Conservation (phyloP, 2,888 invertebrate genomes). For the Drosophila demipolita region DNA sequence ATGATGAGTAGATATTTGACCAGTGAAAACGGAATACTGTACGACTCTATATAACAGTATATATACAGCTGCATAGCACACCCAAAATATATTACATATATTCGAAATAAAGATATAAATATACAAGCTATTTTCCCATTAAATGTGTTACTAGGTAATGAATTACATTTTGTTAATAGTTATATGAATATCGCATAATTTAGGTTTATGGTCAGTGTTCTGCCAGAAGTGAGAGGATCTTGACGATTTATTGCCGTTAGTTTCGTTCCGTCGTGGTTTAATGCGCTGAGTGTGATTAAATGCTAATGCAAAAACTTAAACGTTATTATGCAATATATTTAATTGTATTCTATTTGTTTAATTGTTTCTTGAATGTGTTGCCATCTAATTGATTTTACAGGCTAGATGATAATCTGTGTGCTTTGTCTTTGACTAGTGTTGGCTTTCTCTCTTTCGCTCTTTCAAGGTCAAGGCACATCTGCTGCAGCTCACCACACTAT, state of each 20-base stretch:
- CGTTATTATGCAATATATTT: neutral
- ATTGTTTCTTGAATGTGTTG: neutral
- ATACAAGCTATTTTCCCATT: neutral
- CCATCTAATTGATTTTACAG: neutral
- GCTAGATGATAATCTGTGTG: neutral
- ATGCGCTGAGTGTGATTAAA: neutral
- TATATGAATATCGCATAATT: neutral
- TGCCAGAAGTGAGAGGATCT: neutral
- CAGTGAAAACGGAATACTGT: neutral
- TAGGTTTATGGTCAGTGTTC: neutral
- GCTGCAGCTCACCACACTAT: slow-evolving; percentile 27
- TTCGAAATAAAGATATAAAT: neutral
- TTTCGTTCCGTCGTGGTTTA: neutral
- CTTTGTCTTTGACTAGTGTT: neutral
- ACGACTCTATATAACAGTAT: too few relatives aligned
- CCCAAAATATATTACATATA: too few relatives aligned
- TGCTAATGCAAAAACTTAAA: neutral
- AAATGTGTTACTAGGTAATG: too few relatives aligned
- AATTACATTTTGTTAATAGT: neutral
- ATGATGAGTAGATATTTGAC: neutral
- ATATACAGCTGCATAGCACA: neutral
- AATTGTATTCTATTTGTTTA: neutral
- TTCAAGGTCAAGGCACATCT: slow-evolving; percentile 23
- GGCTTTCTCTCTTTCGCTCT: neutral
- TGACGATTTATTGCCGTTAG: neutral